These are phyloP conservation scores for Phylloscopus trochiloides DNA, from an alignment of 2,113 vertebrate species.

Conservation along the genomic window DNA sequence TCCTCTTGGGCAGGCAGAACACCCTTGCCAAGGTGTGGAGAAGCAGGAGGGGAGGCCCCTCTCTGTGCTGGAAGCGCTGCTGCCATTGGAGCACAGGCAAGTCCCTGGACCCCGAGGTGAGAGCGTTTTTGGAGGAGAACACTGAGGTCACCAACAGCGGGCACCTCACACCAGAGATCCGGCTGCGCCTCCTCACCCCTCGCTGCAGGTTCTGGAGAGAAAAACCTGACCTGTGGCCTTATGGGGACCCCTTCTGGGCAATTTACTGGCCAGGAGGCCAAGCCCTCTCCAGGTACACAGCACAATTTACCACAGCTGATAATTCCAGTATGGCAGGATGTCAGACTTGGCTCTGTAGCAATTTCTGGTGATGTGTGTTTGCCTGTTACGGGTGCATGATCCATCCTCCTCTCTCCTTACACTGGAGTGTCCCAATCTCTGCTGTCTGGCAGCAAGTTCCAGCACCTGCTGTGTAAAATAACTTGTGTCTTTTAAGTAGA, in stretches of 20 bases:
- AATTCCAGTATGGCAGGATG: neutral
- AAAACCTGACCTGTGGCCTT: conserved; percentile 88
- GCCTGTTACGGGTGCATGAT: neutral
- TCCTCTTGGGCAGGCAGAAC: neutral
- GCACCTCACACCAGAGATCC: conserved; percentile 88
- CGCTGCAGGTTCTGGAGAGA: conserved; percentile 88
- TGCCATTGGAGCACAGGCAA: neutral
- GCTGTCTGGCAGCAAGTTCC: neutral
- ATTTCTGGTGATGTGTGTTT: neutral
- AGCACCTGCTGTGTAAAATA: neutral
- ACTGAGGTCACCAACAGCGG: conserved; percentile 79
- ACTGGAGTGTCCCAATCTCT: neutral
- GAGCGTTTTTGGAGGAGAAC: conserved; percentile 81
- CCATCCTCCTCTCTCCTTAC: neutral
- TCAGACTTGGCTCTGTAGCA: neutral
- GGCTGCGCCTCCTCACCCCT: conserved; percentile 85
- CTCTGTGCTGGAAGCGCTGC: neutral
- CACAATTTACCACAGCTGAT: neutral
- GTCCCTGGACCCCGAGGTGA: conserved; percentile 51
- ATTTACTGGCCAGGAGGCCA: conserved; percentile 97
- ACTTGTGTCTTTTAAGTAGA: fast-evolving
- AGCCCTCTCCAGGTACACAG: conserved; percentile 83
- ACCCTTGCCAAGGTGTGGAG: neutral
- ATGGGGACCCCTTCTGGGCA: conserved; percentile 89
- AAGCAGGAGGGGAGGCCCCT: neutral